A percentile compares a stretch with the other conserved stretches of the same genome.
These are phyloP conservation scores for Physella acuta DNA, from an alignment of 1,140 invertebrate genomes.

Conservation along the genomic window DNA sequence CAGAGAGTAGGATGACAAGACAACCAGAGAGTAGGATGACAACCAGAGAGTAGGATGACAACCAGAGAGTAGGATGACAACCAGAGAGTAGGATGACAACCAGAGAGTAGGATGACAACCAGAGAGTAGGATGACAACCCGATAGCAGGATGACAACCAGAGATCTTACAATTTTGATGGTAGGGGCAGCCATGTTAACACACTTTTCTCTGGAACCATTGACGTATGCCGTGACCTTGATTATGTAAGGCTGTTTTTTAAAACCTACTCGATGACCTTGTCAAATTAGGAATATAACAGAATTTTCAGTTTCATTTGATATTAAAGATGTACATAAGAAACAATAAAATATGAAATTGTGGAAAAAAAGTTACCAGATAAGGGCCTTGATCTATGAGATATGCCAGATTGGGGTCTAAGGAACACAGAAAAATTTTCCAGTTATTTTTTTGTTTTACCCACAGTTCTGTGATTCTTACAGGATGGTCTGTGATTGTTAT, in stretches of 20 bases:
- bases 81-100: no score
- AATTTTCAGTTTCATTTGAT: not conserved
- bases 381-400: slow-evolving; percentile 24
- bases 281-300: slow-evolving; percentile 16
- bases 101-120: no score
- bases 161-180: slow-evolving; percentile 52
- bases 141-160: no score
- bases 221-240: slow-evolving; percentile 51
- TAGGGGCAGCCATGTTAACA: slow-evolving; percentile 50
- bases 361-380: slow-evolving; percentile 24
- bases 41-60: no score
- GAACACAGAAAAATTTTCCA: no score
- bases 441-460: no score
- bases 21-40: no score
- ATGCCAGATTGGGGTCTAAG: slow-evolving; percentile 31
- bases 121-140: no score
- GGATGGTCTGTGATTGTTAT: no score
- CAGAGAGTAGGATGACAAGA: no score
- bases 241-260: slow-evolving; percentile 46
- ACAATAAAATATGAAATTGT: not conserved
- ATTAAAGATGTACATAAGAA: not conserved
- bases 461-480: no score
- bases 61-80: no score
- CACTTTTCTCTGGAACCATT: slow-evolving; percentile 53
- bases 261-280: slow-evolving; percentile 48